A percentile compares a stretch with the other conserved stretches of the same genome.
phyloP scores from a whole-genome alignment of 2,113 vertebrate genomes.

The Empidonax traillii region DNA sequence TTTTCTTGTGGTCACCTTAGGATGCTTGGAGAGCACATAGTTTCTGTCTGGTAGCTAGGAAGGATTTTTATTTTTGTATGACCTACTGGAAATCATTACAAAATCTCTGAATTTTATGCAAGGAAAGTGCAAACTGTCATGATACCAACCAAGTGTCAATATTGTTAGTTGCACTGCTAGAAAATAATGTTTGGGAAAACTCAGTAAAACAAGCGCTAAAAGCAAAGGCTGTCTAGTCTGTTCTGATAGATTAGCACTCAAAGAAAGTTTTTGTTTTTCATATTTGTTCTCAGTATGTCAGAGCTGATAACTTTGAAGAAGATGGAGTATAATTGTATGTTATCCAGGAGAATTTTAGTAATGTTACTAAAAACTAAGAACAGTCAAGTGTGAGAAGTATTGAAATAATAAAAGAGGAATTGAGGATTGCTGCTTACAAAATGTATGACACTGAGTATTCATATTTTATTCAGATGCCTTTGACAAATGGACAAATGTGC shows the following conservation, averaged over 20 bases:
- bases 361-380: neutral
- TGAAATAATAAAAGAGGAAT: neutral
- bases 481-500: slow-evolving; percentile 94
- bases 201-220: neutral
- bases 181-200: neutral
- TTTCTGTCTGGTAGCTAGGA: neutral
- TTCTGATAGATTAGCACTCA: neutral
- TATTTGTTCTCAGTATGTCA: neutral
- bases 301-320: neutral
- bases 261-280: neutral
- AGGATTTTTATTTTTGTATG: neutral
- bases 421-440: neutral
- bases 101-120: neutral
- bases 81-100: neutral
- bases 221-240: neutral
- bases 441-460: neutral
- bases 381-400: neutral
- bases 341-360: neutral
- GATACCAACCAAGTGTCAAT: neutral
- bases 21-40: neutral
- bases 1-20: neutral
- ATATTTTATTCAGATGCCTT: slow-evolving; percentile 87
- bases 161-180: neutral
- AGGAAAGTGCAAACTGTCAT: neutral
- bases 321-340: neutral